A percentile compares a stretch with the other conserved stretches of the same genome.
Evolutionary conservation across 2,888 invertebrate species (phyloP).

Genomic region (Monopis laevigella): DNA sequence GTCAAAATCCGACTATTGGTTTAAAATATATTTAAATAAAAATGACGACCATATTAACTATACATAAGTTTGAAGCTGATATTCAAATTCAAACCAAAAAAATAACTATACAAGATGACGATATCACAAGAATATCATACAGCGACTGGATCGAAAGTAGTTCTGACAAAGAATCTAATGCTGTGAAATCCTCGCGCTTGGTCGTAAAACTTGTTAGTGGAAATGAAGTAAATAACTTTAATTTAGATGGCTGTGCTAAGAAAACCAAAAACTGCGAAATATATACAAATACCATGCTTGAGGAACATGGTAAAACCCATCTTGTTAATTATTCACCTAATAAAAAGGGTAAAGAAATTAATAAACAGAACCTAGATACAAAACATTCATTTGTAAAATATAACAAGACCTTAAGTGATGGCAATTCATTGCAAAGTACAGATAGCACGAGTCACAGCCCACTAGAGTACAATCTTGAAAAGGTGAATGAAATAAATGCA

Average conservation of each 20-base stretch:
- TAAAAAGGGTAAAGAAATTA: neutral
- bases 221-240: conserved; percentile 33
- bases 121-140: conserved; percentile 27
- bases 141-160: conserved; percentile 45
- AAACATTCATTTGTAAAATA: neutral
- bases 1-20: neutral
- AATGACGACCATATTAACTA: conserved; percentile 55
- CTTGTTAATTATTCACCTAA: neutral
- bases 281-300: too few species aligned
- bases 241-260: conserved; percentile 45
- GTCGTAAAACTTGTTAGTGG: conserved; percentile 48
- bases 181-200: conserved; percentile 38
- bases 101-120: conserved; percentile 37
- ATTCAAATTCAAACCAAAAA: conserved; percentile 41
- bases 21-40: neutral
- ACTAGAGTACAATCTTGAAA: conserved; percentile 51
- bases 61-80: conserved; percentile 51
- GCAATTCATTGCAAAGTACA: neutral
- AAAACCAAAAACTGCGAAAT: conserved; percentile 21
- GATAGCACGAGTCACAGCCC: conserved; percentile 24
- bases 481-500: conserved; percentile 56
- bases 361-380: neutral
- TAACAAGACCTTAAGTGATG: neutral
- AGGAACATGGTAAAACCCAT: too few species aligned
- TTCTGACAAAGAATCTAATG: conserved; percentile 33